phyloP scores from a whole-genome alignment of 2,113 vertebrate genomes.

The Ciconia stormi region DNA sequence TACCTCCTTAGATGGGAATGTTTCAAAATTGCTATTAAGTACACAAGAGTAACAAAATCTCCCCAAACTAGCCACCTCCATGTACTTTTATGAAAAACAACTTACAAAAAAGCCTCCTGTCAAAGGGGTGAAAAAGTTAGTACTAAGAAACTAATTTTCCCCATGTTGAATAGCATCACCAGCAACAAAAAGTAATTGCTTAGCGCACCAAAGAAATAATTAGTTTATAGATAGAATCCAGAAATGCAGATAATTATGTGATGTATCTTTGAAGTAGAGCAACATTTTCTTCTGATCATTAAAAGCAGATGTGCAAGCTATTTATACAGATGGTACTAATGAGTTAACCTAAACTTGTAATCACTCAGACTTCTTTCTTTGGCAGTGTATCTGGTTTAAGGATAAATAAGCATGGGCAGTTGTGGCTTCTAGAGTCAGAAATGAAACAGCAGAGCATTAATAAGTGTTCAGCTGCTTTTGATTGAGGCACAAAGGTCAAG shows the following conservation, averaged over 20 bases:
- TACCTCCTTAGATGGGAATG: background rate
- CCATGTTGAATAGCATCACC: background rate
- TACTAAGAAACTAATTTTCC: background rate
- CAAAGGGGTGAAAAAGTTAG: background rate
- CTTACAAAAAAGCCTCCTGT: background rate
- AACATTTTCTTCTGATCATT: constrained; percentile 1
- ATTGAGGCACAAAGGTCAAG: background rate
- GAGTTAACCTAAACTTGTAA: constrained; percentile 35
- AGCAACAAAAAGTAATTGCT: constrained; percentile 43
- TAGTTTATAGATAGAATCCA: constrained; percentile 27
- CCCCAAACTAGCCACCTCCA: background rate
- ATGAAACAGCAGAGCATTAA: background rate
- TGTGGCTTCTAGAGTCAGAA: background rate
- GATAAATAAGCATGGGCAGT: background rate
- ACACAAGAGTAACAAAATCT: background rate
- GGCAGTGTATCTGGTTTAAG: background rate
- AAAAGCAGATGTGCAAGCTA: constrained; percentile 3
- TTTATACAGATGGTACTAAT: constrained; percentile 13
- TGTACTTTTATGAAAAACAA: background rate
- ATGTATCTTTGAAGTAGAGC: constrained; percentile 31
- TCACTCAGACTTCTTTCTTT: background rate
- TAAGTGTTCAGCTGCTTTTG: background rate
- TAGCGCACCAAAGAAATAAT: constrained; percentile 41
- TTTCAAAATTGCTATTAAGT: background rate
- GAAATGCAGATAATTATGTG: constrained; percentile 27